phyloP scores from a whole-genome alignment of 2,888 invertebrate species.

The Ochropacha duplaris region DNA sequence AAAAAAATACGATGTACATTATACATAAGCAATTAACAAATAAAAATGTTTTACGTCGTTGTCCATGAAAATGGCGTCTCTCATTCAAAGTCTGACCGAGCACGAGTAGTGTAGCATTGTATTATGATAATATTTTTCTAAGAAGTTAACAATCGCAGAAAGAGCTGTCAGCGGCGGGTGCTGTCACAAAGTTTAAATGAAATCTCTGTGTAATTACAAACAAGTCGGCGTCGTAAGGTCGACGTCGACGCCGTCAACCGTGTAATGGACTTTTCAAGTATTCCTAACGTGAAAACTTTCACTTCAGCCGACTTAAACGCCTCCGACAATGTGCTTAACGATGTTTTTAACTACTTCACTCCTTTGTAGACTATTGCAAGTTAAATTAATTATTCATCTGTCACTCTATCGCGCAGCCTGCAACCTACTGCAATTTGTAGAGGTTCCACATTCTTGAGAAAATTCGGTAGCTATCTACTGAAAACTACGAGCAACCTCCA shows the following conservation, averaged over 20 bases:
- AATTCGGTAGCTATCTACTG: neutral
- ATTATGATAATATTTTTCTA: conserved; percentile 50
- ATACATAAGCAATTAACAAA: neutral
- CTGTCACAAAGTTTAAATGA: conserved; percentile 77
- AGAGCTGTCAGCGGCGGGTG: conserved; percentile 58
- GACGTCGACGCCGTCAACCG: conserved; percentile 66
- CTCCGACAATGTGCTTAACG: conserved; percentile 78
- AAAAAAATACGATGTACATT: neutral
- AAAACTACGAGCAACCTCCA: neutral
- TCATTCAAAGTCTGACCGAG: neutral
- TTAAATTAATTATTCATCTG: conserved; percentile 65
- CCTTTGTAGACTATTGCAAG: conserved; percentile 62
- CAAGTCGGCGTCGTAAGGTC: conserved; percentile 67
- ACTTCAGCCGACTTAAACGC: conserved; percentile 68
- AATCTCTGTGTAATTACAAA: conserved; percentile 79
- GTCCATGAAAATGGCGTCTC: neutral
- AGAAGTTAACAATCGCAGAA: conserved; percentile 58
- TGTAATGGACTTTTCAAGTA: conserved; percentile 82
- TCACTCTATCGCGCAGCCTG: conserved; percentile 21
- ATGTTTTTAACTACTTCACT: conserved; percentile 77
- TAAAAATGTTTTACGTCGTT: neutral
- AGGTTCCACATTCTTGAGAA: neutral
- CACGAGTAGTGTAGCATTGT: conserved; percentile 4
- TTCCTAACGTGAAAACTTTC: conserved; percentile 79
- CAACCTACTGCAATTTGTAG: neutral